Evolutionary conservation across 2,113 vertebrate genomes (phyloP).

Genomic region (Nothobranchius furzeri): DNA sequence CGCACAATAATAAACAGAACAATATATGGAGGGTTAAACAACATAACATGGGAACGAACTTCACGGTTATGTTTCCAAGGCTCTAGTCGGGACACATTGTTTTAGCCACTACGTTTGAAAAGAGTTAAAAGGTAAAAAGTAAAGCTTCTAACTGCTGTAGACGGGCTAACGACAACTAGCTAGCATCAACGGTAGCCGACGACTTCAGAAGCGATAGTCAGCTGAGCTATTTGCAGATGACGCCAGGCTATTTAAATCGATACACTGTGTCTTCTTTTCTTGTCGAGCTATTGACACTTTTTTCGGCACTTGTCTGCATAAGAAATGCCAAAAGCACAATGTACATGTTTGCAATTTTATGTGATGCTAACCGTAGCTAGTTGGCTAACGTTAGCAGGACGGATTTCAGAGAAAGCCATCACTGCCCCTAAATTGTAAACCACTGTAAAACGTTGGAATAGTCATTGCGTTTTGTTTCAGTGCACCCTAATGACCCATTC

Average conservation of each 20-base stretch:
- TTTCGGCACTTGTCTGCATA: no score
- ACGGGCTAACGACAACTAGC: conserved; percentile 59
- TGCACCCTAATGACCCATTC: background rate
- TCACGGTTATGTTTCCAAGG: conserved; percentile 20
- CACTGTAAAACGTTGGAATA: background rate
- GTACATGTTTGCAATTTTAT: conserved; percentile 13
- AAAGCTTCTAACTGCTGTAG: conserved; percentile 58
- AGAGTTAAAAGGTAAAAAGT: conserved; percentile 60
- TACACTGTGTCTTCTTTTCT: accelerated
- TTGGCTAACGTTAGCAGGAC: conserved; percentile 41
- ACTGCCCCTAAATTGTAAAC: background rate
- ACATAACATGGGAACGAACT: conserved; percentile 62
- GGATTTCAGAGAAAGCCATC: conserved; percentile 14
- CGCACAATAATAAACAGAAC: conserved; percentile 74
- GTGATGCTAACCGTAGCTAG: conserved; percentile 42
- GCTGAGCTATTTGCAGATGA: conserved; percentile 20
- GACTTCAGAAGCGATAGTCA: conserved; percentile 54
- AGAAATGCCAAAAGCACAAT: background rate
- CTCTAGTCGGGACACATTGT: conserved; percentile 32
- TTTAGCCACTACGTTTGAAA: conserved; percentile 26
- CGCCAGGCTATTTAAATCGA: no score
- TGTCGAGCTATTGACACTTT: background rate
- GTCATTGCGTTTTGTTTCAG: accelerated
- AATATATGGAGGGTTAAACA: conserved; percentile 28
- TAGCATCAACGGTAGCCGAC: conserved; percentile 46